Conservation (phyloP, 2,797 vertebrate genomes). For the Linurgus olivaceus region DNA sequence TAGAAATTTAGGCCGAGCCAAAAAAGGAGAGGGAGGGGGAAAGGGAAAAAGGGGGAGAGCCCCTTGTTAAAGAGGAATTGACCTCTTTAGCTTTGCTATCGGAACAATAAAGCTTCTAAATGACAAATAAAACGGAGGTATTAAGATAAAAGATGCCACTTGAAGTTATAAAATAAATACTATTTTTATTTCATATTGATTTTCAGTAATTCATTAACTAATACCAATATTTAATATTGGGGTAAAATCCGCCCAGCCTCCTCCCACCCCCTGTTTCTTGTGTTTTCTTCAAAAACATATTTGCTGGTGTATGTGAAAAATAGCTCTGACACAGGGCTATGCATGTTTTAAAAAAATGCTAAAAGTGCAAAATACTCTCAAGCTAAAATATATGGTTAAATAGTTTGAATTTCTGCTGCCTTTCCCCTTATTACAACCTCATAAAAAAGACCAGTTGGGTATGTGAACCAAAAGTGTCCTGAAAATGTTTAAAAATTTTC, state of each 20-base stretch:
- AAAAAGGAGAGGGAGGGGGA: slow-evolving; percentile 38
- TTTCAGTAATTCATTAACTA: neutral
- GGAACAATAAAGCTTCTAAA: slow-evolving; percentile 55
- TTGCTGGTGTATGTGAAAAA: neutral
- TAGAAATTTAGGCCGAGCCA: slow-evolving; percentile 76
- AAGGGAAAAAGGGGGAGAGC: neutral
- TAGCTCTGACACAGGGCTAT: neutral
- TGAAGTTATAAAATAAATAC: neutral
- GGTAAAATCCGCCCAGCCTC: neutral
- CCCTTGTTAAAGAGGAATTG: slow-evolving; percentile 70
- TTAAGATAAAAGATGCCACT: neutral
- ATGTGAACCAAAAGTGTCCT: neutral
- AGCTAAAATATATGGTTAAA: neutral
- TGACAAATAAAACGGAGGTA: neutral
- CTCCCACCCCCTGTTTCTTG: neutral
- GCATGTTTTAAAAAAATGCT: neutral
- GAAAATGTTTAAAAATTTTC: neutral
- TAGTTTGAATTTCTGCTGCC: neutral
- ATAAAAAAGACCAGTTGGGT: neutral
- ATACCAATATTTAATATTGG: neutral
- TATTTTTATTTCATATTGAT: neutral
- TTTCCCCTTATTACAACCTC: neutral
- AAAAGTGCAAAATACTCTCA: neutral
- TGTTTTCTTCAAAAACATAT: neutral
- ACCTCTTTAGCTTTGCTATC: slow-evolving; percentile 68